Conservation (phyloP, 2,888 invertebrate genomes). For the Empis stercorea region DNA sequence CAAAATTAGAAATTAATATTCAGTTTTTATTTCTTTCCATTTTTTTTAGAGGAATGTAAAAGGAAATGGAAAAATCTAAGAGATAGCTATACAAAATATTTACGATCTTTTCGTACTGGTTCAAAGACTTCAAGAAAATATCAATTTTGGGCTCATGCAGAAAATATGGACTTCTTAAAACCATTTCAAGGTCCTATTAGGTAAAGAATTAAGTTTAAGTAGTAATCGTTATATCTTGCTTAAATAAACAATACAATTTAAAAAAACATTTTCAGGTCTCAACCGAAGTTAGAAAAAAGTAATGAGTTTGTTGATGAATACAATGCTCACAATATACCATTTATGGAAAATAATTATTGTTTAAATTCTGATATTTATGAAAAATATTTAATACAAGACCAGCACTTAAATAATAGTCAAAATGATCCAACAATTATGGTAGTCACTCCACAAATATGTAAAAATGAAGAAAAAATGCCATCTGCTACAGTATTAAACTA, state of each 20-base stretch:
- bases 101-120: slow-evolving; percentile 33
- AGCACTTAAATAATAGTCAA: background rate
- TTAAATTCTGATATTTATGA: no score
- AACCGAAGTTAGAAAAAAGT: no score
- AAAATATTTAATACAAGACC: background rate
- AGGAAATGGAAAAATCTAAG: slow-evolving; percentile 36
- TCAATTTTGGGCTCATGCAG: slow-evolving; percentile 35
- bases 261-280: no score
- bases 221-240: no score
- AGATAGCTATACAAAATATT: slow-evolving; percentile 36
- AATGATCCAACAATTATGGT: background rate
- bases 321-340: no score
- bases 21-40: no score
- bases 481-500: no score
- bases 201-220: slow-evolving; percentile 11
- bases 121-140: slow-evolving; percentile 35
- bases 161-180: slow-evolving; percentile 34
- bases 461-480: no score
- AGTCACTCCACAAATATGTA: no score
- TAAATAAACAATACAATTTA: no score
- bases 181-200: slow-evolving; percentile 34
- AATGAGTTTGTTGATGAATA: no score
- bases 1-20: background rate
- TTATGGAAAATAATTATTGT: no score
- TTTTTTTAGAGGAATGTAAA: slow-evolving; percentile 30